Evolutionary conservation across 2,888 invertebrate genomes (phyloP).

Genomic region (Microplitis manilae): DNA sequence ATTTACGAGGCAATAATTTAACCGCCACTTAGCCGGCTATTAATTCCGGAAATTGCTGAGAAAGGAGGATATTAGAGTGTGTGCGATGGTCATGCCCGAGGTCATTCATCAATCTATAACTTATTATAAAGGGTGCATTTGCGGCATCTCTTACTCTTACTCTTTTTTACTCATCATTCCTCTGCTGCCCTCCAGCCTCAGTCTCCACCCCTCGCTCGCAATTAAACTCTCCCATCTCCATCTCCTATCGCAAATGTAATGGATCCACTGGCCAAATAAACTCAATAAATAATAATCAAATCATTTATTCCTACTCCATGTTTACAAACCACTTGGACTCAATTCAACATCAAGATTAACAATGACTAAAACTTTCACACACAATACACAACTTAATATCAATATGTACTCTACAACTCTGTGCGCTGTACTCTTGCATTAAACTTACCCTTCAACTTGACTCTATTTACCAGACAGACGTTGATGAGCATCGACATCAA

Average conservation of each 20-base stretch:
- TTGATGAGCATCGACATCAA: conserved; percentile 6
- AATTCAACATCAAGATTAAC: not conserved
- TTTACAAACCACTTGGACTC: not conserved
- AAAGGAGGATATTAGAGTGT: conserved; percentile 63
- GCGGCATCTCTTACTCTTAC: too few species aligned
- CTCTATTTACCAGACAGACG: not conserved
- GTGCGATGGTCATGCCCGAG: conserved; percentile 42
- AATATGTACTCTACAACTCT: not conserved
- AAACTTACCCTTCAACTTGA: not conserved
- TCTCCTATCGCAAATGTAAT: too few species aligned
- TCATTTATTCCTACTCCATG: not conserved
- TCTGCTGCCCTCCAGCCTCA: not conserved
- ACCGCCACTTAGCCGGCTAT: conserved; percentile 71
- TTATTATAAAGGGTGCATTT: conserved; percentile 24
- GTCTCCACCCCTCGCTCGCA: not conserved
- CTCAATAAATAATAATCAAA: not conserved
- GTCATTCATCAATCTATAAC: conserved; percentile 31
- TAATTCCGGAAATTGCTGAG: conserved; percentile 71
- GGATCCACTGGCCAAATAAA: not conserved
- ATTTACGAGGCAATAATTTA: conserved; percentile 72
- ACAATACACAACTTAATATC: not conserved
- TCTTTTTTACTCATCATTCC: not conserved
- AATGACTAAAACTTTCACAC: not conserved
- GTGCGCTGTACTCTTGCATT: not conserved
- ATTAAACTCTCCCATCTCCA: not conserved